phyloP scores from a whole-genome alignment of 1,140 invertebrate genomes.

The Lepidotrigona ventralis region DNA sequence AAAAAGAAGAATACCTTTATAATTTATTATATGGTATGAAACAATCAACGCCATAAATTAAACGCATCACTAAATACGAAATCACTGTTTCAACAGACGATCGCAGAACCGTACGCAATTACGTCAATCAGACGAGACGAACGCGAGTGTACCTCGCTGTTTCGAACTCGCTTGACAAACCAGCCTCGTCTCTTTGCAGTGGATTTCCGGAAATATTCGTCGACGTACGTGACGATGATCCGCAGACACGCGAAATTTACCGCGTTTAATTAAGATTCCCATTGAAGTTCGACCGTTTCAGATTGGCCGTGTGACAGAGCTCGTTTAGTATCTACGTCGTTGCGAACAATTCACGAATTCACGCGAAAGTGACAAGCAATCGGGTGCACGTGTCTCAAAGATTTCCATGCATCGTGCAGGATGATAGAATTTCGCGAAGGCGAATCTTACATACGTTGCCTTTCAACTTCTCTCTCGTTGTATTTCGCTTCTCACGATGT shows the following conservation, averaged over 20 bases:
- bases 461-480: not conserved
- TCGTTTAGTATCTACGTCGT: not conserved
- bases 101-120: not conserved
- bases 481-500: not conserved
- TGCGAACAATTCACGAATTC: conserved; percentile 47
- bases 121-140: not conserved
- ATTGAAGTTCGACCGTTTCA: conserved; percentile 54
- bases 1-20: not conserved
- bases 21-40: not conserved
- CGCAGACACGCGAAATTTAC: conserved; percentile 47
- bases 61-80: not conserved
- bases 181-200: not conserved
- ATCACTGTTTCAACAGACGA: no score
- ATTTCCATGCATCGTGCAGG: not conserved
- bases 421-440: not conserved
- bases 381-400: not conserved
- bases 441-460: not conserved
- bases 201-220: not conserved
- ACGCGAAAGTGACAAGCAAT: conserved; percentile 25
- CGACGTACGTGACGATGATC: not conserved
- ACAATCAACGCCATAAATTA: not conserved
- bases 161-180: not conserved
- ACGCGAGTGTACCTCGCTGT: not conserved
- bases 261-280: conserved; percentile 63
- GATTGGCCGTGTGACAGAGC: not conserved